Conservation (phyloP, 2,113 vertebrate genomes). For the Elanoides forficatus region DNA sequence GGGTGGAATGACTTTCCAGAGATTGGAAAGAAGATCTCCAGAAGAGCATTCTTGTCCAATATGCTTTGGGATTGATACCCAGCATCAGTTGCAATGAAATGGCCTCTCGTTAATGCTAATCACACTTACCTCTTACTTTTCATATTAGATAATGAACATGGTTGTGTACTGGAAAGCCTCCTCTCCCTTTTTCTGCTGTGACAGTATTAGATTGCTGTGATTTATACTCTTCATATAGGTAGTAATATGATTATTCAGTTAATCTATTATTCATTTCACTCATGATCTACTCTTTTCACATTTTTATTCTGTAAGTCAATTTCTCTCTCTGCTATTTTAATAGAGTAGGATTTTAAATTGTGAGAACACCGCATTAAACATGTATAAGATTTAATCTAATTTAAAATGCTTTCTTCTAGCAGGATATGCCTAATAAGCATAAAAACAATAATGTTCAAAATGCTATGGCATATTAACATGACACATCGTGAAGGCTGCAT, state of each 20-base stretch:
- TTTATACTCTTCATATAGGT: conserved; percentile 71
- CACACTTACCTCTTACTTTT: neutral
- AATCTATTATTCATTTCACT: conserved; percentile 80
- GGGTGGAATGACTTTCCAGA: neutral
- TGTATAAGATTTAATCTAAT: conserved; percentile 80
- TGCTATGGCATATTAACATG: conserved; percentile 16
- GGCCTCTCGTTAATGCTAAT: neutral
- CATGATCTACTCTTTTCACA: conserved; percentile 66
- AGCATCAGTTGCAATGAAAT: neutral
- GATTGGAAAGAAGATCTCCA: neutral
- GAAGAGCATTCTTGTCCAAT: neutral
- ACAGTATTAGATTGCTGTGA: conserved; percentile 51
- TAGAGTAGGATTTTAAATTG: conserved; percentile 73
- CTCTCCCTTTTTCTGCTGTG: conserved; percentile 42
- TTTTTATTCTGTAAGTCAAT: conserved; percentile 53
- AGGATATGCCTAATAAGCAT: conserved; percentile 61
- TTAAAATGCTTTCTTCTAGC: conserved; percentile 63
- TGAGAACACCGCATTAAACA: conserved; percentile 76
- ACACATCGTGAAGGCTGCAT: neutral
- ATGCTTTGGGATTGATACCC: neutral
- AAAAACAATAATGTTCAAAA: conserved; percentile 49
- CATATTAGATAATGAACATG: neutral
- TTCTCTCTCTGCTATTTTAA: conserved; percentile 68
- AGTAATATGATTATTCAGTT: conserved; percentile 72
- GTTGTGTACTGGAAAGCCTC: neutral